Evolutionary conservation across 2,797 vertebrate genomes (phyloP).

Genomic region (Chrysocyon brachyurus): DNA sequence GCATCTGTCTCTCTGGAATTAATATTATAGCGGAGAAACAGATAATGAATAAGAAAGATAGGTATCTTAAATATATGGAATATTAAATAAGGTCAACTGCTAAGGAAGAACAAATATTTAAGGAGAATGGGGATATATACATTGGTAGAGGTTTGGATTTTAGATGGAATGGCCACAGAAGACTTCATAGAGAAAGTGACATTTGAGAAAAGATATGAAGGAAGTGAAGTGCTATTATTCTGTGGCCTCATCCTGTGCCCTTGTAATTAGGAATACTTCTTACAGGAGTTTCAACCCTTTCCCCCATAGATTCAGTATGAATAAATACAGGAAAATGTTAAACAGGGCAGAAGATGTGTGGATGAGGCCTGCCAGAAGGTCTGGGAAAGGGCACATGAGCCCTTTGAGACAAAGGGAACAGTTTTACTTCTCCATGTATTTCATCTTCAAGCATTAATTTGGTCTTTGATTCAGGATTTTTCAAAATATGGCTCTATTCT

Average conservation of each 20-base stretch:
- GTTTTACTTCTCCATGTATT: neutral
- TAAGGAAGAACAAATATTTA: neutral
- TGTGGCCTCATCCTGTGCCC: neutral
- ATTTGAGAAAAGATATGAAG: neutral
- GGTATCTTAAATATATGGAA: constrained; percentile 1
- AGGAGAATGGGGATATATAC: neutral
- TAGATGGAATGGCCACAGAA: neutral
- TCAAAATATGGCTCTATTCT: neutral
- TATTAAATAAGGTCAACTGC: neutral
- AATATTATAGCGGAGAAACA: neutral
- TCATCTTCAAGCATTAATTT: neutral
- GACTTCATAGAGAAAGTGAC: neutral
- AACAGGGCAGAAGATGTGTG: neutral
- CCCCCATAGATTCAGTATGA: neutral
- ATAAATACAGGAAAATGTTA: neutral
- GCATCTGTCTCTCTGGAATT: neutral
- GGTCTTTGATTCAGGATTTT: neutral
- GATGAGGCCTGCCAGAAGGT: neutral
- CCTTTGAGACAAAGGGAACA: neutral
- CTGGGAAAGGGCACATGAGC: neutral
- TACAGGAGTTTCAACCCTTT: neutral
- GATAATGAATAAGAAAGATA: neutral
- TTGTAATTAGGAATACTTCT: neutral
- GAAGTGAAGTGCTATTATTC: neutral
- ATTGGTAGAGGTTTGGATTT: constrained; percentile 16